These are phyloP conservation scores for Cylloceria caligata DNA, from an alignment of 2,888 invertebrate genomes.

Conservation along the genomic window DNA sequence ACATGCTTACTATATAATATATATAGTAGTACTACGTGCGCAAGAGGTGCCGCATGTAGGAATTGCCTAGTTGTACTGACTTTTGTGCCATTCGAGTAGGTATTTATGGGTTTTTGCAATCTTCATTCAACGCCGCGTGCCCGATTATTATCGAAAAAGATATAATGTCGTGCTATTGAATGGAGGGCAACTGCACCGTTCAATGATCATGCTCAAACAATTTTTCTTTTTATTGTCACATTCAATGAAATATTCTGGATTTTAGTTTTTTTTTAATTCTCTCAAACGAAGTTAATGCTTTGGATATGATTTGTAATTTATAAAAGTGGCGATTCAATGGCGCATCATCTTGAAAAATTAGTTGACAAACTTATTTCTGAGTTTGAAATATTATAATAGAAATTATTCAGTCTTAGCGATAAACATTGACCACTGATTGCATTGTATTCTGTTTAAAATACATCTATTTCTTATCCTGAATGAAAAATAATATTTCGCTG, in stretches of 20 bases:
- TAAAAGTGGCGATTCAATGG: too few species aligned
- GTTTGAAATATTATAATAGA: too few species aligned
- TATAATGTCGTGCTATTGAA: neutral
- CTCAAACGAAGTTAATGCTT: too few species aligned
- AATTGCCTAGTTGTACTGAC: constrained; percentile 32
- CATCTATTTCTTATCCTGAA: too few species aligned
- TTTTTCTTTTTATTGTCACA: neutral
- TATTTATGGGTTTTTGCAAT: constrained; percentile 20
- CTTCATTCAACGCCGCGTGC: constrained; percentile 14
- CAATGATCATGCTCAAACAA: neutral
- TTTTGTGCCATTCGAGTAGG: constrained; percentile 29
- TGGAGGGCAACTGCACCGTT: neutral
- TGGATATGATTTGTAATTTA: too few species aligned
- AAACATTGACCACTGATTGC: too few species aligned
- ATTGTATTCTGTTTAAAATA: too few species aligned
- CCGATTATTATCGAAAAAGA: constrained; percentile 13
- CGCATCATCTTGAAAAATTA: too few species aligned
- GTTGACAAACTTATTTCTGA: too few species aligned
- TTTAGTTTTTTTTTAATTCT: too few species aligned
- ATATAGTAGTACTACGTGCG: neutral
- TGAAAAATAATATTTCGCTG: too few species aligned
- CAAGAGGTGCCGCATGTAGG: constrained; percentile 27
- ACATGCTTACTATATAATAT: neutral
- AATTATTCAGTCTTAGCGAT: too few species aligned
- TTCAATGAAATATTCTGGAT: neutral